phyloP scores from a whole-genome alignment of 2,113 vertebrate genomes.

The Ovis canadensis region DNA sequence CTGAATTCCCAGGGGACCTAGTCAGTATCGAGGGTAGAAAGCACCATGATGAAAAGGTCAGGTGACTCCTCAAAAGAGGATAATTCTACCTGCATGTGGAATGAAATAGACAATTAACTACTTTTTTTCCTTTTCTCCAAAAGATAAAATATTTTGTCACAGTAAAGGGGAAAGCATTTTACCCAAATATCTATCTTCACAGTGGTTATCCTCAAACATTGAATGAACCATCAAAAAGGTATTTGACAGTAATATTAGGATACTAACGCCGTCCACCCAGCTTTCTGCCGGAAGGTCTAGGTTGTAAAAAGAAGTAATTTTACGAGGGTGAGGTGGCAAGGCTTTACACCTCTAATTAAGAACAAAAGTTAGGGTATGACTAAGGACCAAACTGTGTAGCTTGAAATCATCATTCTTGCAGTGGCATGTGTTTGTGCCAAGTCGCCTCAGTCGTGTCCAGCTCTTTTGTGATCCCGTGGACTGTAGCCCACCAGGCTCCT shows the following conservation, averaged over 20 bases:
- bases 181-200: background rate
- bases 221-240: background rate
- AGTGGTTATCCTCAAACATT: background rate
- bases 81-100: background rate
- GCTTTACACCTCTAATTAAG: background rate
- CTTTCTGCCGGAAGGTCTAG: background rate
- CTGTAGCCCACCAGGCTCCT: background rate
- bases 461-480: background rate
- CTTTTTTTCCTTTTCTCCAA: background rate
- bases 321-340: background rate
- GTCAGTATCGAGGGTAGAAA: background rate
- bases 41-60: background rate
- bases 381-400: background rate
- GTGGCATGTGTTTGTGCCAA: background rate
- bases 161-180: background rate
- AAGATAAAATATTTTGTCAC: background rate
- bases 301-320: background rate
- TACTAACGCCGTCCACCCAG: background rate
- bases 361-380: background rate
- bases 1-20: background rate
- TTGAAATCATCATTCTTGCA: background rate
- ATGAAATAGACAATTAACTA: background rate
- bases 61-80: background rate
- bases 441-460: rapidly evolving
- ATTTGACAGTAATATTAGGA: background rate